Base-by-base conservation (phyloP, 53 echinoderm and acorn worm species). In the Echinometra lucunter region DNA sequence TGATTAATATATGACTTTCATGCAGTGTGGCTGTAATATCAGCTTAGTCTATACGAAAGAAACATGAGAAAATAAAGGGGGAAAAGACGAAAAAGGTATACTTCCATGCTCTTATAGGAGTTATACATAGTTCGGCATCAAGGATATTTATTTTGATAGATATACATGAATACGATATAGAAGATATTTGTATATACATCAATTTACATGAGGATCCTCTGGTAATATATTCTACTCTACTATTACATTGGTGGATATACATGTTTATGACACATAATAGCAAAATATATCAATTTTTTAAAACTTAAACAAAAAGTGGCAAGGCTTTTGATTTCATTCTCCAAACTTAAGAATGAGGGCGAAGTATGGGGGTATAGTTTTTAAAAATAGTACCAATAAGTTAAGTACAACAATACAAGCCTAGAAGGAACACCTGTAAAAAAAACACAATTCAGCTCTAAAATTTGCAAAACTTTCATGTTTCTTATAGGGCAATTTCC, bases 21-120 rank as follows among this genome's bases (percentile, higher is more conserved):
- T 78, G 78, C 78, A 78, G 78, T 34, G 1, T 32, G 28, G 12
- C 69, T 69, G 69, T 78, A 78, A 42, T 78, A 78, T 78, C 78
- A 78, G 78, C 78, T 42, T 78, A 78, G 78, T 19, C 38, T 40
- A 78, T 40, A 78, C 21, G 11, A 53, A 78, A 42, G 78, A 78
- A 78, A 78, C 38, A 78, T 18, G 23, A 78, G 42, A 42, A 78
- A 69, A 38, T 42, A 42, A 78, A 78, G 78, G 42, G 21, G 42
- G 42, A 78, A 19, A 78, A 38, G 42, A 40, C 17, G 19, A 78
- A 18, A 78, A 78, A 49, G 42, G 38, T 23, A 78, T 42, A 42
- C 38, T 78, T 78, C 42, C 78, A 78, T 78, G 78, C 78, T 78
- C 19, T 78, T 18, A 16, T 16, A 37, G 37, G 37, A 15, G 38